phyloP scores from a whole-genome alignment of 2,797 vertebrate species.

The Kryptopterus vitreolus region DNA sequence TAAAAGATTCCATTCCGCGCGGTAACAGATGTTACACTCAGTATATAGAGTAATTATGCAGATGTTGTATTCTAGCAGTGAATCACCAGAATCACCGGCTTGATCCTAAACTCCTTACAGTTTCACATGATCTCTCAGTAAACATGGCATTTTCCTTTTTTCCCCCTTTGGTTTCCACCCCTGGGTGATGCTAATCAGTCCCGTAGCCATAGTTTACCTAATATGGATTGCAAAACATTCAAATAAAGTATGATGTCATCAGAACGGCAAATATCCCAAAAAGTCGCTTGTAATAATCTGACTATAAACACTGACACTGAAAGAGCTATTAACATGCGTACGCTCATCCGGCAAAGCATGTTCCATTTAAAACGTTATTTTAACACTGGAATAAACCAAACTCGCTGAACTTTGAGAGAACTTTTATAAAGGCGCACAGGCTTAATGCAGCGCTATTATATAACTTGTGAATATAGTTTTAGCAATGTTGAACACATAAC shows the following conservation, averaged over 20 bases:
- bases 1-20: too few species aligned
- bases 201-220: background rate
- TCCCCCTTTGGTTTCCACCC: background rate
- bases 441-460: background rate
- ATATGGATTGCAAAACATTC: background rate
- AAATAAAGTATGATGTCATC: conserved; percentile 3
- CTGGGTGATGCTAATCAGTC: background rate
- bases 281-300: background rate
- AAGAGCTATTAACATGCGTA: background rate
- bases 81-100: background rate
- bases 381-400: too few species aligned
- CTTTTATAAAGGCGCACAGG: background rate
- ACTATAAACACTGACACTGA: background rate
- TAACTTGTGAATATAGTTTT: background rate
- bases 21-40: too few species aligned
- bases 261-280: background rate
- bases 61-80: background rate
- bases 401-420: background rate
- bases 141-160: too few species aligned
- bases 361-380: background rate
- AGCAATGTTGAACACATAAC: background rate
- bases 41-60: background rate
- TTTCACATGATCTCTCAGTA: background rate
- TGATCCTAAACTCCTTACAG: background rate
- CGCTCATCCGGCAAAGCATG: background rate